Percentiles rank a stretch among this genome's conserved stretches.
Conservation (phyloP, 1,140 invertebrate species). For the Onthophagus taurus region DNA sequence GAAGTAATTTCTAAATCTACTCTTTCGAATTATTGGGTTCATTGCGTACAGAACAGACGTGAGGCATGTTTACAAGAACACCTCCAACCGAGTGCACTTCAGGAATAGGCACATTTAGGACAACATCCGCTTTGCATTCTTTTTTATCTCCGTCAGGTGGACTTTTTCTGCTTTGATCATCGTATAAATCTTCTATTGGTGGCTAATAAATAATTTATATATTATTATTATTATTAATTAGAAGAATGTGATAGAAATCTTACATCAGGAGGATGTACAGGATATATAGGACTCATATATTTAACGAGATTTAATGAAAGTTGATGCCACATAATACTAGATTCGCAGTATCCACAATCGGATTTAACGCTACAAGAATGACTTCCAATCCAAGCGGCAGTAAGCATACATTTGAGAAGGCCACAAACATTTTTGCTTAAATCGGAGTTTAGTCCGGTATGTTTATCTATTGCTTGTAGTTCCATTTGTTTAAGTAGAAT, state of each 20-base stretch:
- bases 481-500: conserved; percentile 95
- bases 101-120: conserved; percentile 52
- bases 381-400: conserved; percentile 60
- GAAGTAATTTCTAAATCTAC: too few relatives aligned
- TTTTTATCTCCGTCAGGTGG: conserved; percentile 57
- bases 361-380: conserved; percentile 56
- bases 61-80: conserved; percentile 80
- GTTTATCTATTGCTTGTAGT: conserved; percentile 79
- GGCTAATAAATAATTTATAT: conserved; percentile 36
- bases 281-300: conserved; percentile 65
- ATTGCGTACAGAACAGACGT: conserved; percentile 59
- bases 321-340: conserved; percentile 89
- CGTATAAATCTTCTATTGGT: conserved; percentile 48
- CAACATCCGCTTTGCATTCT: conserved; percentile 52
- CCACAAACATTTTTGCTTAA: conserved; percentile 67
- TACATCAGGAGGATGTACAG: conserved; percentile 69
- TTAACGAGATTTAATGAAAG: conserved; percentile 69
- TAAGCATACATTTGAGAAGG: conserved; percentile 75
- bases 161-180: conserved; percentile 52
- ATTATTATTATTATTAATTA: conserved; percentile 5
- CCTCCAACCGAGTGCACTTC: conserved; percentile 71
- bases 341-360: conserved; percentile 87
- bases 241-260: conserved; percentile 34
- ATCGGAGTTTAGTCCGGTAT: conserved; percentile 67
- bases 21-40: too few relatives aligned